A percentile compares a stretch with the other conserved stretches of the same genome.
phyloP scores from a whole-genome alignment of 2,113 vertebrate genomes.

The Rhinoptilus africanus region DNA sequence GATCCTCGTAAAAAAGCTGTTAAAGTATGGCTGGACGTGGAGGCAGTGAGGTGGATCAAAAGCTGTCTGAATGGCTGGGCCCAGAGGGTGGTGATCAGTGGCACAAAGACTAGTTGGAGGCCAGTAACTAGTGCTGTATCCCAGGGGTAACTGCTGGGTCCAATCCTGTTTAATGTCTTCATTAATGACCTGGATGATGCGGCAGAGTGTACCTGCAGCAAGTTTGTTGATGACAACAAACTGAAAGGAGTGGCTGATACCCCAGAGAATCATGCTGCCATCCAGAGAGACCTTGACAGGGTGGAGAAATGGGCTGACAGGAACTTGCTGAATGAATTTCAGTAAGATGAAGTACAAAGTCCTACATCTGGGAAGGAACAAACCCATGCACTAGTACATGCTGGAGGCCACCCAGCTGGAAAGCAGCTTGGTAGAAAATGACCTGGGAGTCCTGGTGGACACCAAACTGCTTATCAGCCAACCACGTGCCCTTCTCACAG shows the following conservation, averaged over 20 bases:
- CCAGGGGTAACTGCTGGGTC: not conserved
- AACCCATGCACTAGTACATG: not conserved
- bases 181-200: not conserved
- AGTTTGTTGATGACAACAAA: not conserved
- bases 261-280: not conserved
- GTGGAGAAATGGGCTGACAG: not conserved
- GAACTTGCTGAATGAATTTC: not conserved
- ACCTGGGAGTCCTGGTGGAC: not conserved
- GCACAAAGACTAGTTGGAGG: not conserved
- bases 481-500: not conserved
- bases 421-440: not conserved
- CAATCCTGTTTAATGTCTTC: not conserved
- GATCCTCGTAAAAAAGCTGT: not conserved
- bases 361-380: not conserved
- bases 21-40: not conserved
- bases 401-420: not conserved
- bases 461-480: not conserved
- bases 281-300: accelerated
- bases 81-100: not conserved
- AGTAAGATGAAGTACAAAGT: not conserved
- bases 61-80: not conserved
- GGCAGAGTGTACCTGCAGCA: not conserved
- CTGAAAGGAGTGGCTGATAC: not conserved
- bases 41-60: not conserved
- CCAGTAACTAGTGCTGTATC: not conserved